Conservation (phyloP, 2,113 vertebrate species). For the Telmatochromis sp. region DNA sequence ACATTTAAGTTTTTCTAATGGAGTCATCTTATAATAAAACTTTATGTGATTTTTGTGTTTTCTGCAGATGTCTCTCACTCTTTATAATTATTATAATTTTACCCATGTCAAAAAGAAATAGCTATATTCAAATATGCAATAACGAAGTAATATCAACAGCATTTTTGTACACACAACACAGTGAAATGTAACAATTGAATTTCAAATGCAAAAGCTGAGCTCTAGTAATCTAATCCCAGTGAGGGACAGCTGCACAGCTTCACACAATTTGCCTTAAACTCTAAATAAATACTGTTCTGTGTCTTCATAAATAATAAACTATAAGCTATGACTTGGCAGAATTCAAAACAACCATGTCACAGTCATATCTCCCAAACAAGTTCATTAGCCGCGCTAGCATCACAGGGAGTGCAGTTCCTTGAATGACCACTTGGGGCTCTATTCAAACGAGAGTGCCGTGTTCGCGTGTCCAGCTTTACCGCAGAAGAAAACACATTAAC, state of each 20-base stretch:
- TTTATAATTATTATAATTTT: background rate
- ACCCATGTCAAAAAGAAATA: background rate
- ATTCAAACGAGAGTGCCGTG: background rate
- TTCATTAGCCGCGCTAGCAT: background rate
- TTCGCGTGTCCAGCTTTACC: background rate
- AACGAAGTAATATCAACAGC: background rate
- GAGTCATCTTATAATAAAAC: background rate
- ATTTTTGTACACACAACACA: background rate
- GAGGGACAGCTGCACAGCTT: background rate
- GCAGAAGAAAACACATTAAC: background rate
- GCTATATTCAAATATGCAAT: background rate
- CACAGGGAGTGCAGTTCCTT: background rate
- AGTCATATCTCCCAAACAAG: background rate
- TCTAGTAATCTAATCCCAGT: background rate
- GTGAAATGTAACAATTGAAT: background rate
- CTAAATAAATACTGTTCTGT: background rate
- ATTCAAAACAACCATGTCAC: background rate
- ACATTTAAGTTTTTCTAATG: background rate
- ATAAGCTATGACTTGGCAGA: background rate
- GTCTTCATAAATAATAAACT: background rate
- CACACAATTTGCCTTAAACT: background rate
- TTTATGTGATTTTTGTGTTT: background rate
- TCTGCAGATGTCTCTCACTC: background rate
- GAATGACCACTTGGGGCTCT: accelerated
- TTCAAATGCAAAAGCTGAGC: background rate